phyloP scores from a whole-genome alignment of 2,113 vertebrate species.

The Antechinus flavipes region DNA sequence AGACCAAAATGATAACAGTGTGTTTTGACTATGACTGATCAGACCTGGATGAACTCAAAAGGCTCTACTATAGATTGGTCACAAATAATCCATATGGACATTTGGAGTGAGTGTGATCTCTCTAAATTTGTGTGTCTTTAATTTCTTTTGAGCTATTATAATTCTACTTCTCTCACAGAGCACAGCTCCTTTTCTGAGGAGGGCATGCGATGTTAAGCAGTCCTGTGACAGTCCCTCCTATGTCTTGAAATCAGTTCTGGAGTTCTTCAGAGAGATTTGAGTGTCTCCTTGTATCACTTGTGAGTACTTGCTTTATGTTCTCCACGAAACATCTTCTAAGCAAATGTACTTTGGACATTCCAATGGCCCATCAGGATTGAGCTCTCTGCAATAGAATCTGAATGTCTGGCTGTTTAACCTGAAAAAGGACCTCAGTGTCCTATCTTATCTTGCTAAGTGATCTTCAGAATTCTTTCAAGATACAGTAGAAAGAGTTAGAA shows the following conservation, averaged over 20 bases:
- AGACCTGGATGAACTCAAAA: neutral
- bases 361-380: neutral
- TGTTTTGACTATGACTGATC: neutral
- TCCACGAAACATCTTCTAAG: neutral
- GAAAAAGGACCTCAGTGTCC: neutral
- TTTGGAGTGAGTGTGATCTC: neutral
- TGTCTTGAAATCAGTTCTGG: neutral
- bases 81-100: neutral
- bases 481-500: neutral
- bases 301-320: no score
- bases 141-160: neutral
- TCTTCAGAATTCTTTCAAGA: neutral
- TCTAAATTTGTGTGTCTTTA: neutral
- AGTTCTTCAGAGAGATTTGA: neutral
- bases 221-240: no score
- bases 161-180: neutral
- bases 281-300: neutral
- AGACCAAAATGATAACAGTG: neutral
- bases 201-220: no score
- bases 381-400: neutral
- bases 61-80: neutral
- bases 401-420: neutral
- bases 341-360: neutral
- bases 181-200: neutral
- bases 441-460: neutral